Evolutionary conservation across 2,888 invertebrate species (phyloP).

Genomic region (Auanema sp.): DNA sequence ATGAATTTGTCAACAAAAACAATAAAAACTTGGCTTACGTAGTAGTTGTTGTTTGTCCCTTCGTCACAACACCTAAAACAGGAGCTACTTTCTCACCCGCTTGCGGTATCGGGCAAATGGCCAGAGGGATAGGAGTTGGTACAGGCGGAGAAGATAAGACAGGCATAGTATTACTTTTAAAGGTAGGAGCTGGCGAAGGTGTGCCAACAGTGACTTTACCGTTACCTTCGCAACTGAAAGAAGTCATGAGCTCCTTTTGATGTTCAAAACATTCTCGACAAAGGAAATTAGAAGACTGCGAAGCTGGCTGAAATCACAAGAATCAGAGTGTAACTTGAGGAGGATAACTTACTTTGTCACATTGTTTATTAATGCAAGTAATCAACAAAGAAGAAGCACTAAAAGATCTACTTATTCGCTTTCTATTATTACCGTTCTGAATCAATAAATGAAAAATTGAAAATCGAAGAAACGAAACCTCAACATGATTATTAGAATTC

Average conservation of each 20-base stretch:
- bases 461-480: constrained; percentile 4
- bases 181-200: too few species aligned
- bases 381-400: constrained; percentile 53
- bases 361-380: constrained; percentile 57
- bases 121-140: constrained; percentile 3
- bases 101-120: constrained; percentile 4
- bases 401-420: constrained; percentile 59
- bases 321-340: neutral
- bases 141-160: constrained; percentile 10
- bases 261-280: constrained; percentile 57
- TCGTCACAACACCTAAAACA: constrained; percentile 14
- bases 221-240: constrained; percentile 34
- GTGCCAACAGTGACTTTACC: neutral
- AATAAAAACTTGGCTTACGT: constrained; percentile 9
- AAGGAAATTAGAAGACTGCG: constrained; percentile 61
- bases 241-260: constrained; percentile 50
- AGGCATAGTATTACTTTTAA: constrained; percentile 27
- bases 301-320: constrained; percentile 43
- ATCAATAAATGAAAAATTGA: neutral
- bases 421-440: constrained; percentile 30
- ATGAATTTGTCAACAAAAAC: neutral
- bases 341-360: constrained; percentile 39
- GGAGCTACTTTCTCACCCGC: constrained; percentile 12
- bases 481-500: constrained; percentile 5
- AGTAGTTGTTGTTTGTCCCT: constrained; percentile 12